phyloP scores from a whole-genome alignment of 2,888 invertebrate species.

The Drosophila borealis region DNA sequence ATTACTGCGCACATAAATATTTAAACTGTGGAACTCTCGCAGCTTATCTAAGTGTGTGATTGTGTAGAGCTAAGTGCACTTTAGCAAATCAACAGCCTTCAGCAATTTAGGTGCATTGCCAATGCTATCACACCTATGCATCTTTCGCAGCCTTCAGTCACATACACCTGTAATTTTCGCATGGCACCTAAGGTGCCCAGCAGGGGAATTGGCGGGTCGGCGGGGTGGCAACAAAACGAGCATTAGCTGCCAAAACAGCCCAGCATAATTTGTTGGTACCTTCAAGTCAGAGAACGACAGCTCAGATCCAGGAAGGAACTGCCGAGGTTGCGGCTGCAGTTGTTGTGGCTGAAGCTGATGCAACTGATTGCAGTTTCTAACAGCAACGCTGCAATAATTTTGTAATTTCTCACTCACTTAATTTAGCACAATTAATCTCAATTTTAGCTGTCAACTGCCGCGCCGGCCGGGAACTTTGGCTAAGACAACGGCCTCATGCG shows the following conservation, averaged over 20 bases:
- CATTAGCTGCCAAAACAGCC: slow-evolving; percentile 59
- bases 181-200: slow-evolving; percentile 34
- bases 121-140: slow-evolving; percentile 64
- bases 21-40: slow-evolving; percentile 10
- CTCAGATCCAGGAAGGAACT: slow-evolving; percentile 49
- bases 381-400: slow-evolving; percentile 74
- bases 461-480: slow-evolving; percentile 27
- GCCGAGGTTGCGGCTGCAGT: slow-evolving; percentile 11
- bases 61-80: slow-evolving; percentile 45
- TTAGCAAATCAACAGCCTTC: slow-evolving; percentile 61
- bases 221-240: slow-evolving; percentile 41
- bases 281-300: slow-evolving; percentile 35
- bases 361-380: slow-evolving; percentile 76
- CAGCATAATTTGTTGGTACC: slow-evolving; percentile 64
- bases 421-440: slow-evolving; percentile 81
- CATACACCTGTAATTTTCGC: slow-evolving; percentile 73
- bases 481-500: slow-evolving; percentile 22
- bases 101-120: slow-evolving; percentile 49
- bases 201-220: neutral
- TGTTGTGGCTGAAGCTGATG: slow-evolving; percentile 46
- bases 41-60: slow-evolving; percentile 31
- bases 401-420: slow-evolving; percentile 82
- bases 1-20: slow-evolving; percentile 13
- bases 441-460: slow-evolving; percentile 76
- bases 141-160: slow-evolving; percentile 59